These are phyloP conservation scores for Heliconius nattereri DNA, from an alignment of 1,140 invertebrate genomes.

Conservation along the genomic window DNA sequence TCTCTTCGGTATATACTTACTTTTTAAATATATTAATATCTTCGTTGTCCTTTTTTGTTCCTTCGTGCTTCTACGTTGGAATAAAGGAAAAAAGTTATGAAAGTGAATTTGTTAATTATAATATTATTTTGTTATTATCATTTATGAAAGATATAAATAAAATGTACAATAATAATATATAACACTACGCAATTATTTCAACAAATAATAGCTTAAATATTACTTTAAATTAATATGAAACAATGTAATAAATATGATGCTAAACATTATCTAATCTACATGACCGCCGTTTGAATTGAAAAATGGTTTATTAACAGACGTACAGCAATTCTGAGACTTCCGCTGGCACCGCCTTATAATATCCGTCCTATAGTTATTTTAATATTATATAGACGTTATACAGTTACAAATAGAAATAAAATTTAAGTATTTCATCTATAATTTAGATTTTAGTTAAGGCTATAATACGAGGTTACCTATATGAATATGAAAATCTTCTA, in stretches of 20 bases:
- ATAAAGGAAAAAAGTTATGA: too few relatives aligned
- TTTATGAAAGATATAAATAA: too few relatives aligned
- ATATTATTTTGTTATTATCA: too few relatives aligned
- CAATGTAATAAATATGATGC: not conserved
- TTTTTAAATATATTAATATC: not conserved
- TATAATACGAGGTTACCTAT: too few relatives aligned
- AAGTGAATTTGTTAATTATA: too few relatives aligned
- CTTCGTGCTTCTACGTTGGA: too few relatives aligned
- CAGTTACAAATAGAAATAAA: not conserved
- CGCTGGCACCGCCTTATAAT: slow-evolving; percentile 12
- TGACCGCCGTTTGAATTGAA: slow-evolving; percentile 4
- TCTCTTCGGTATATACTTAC: not conserved
- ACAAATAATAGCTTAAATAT: not conserved
- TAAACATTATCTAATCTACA: not conserved
- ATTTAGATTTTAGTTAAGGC: too few relatives aligned
- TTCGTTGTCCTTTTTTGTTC: too few relatives aligned
- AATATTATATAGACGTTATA: not conserved
- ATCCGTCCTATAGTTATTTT: slow-evolving; percentile 14
- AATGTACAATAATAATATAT: too few relatives aligned
- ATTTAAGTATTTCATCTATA: too few relatives aligned
- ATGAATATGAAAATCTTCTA: too few relatives aligned
- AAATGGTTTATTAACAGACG: slow-evolving; percentile 14
- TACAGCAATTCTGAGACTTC: slow-evolving; percentile 14
- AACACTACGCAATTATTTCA: too few relatives aligned
- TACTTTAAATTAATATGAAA: not conserved